Evolutionary conservation across 2,888 invertebrate genomes (phyloP).

Genomic region (Idaea dimidiata): DNA sequence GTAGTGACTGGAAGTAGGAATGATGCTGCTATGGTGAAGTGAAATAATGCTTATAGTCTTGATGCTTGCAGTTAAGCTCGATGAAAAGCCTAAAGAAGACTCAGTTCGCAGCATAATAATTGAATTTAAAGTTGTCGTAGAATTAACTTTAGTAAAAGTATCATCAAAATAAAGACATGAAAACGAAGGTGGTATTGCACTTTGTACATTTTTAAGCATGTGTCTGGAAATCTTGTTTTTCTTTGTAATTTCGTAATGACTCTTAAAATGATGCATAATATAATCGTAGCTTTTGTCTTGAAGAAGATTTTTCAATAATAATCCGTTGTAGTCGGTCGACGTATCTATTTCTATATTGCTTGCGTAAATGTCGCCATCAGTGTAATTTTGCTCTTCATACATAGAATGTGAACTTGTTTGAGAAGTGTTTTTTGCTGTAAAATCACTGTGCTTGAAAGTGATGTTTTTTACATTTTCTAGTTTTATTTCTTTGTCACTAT

Average conservation of each 20-base stretch:
- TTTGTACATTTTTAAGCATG: constrained; percentile 3
- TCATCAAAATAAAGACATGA: neutral
- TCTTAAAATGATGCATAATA: neutral
- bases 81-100: constrained; percentile 39
- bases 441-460: neutral
- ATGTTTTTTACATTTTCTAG: neutral
- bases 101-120: constrained; percentile 38
- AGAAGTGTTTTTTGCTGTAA: neutral
- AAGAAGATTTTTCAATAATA: neutral
- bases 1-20: constrained; percentile 31
- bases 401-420: neutral
- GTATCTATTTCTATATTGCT: neutral
- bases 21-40: constrained; percentile 30
- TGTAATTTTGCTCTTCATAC: neutral
- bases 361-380: neutral
- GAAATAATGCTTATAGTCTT: constrained; percentile 38
- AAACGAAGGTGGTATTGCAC: constrained; percentile 1
- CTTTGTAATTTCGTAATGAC: neutral
- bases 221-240: neutral
- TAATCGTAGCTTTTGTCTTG: neutral
- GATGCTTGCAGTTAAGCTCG: constrained; percentile 23
- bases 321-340: neutral
- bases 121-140: constrained; percentile 27
- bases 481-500: neutral
- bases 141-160: neutral